These are phyloP conservation scores for Balanococcus diminutus DNA, from an alignment of 2,888 invertebrate species.

Conservation along the genomic window DNA sequence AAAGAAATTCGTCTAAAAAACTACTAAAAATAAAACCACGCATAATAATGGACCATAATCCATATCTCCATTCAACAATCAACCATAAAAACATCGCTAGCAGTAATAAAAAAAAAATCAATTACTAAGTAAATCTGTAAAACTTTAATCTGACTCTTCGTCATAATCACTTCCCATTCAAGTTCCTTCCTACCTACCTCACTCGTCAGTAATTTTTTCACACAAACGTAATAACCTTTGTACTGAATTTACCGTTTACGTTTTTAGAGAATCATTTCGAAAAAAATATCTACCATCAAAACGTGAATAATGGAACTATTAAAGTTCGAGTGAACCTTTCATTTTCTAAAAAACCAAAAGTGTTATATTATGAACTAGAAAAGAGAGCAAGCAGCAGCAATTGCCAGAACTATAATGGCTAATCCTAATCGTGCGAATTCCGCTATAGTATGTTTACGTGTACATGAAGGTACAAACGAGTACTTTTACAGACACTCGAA, in stretches of 20 bases:
- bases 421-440: constrained; percentile 3
- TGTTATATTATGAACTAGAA: constrained; percentile 6
- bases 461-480: not conserved
- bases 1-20: not conserved
- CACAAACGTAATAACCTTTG: not conserved
- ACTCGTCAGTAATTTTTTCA: not conserved
- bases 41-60: not conserved
- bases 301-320: constrained; percentile 23
- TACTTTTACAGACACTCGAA: not conserved
- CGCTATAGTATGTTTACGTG: not conserved
- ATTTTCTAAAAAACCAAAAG: constrained; percentile 31
- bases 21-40: not conserved
- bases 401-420: not conserved
- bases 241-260: not conserved
- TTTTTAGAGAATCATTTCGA: not conserved
- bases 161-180: not conserved
- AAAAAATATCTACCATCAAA: not conserved
- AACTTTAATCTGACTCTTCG: not conserved
- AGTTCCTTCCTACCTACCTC: not conserved
- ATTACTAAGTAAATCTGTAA: not conserved
- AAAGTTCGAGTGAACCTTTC: constrained; percentile 7
- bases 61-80: not conserved
- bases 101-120: not conserved
- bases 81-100: not conserved
- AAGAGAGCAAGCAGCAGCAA: not conserved